Evolutionary conservation across 2,888 invertebrate species (phyloP).

Genomic region (Rotaria socialis): DNA sequence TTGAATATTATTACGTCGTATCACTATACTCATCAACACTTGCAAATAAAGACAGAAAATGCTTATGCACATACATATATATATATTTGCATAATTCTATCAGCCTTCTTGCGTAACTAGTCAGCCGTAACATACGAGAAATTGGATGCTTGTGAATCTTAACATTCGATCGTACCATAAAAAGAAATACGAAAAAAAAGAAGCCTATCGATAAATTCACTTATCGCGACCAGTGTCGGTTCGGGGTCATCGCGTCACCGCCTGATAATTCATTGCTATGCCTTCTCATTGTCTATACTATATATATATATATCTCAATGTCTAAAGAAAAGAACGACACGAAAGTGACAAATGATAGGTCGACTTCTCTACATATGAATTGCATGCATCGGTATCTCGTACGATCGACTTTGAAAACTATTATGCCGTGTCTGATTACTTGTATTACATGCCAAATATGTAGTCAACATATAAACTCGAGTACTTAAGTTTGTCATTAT

Average conservation of each 20-base stretch:
- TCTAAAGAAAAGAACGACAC: not conserved
- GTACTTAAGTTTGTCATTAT: not conserved
- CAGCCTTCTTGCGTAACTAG: not conserved
- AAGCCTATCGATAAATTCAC: not conserved
- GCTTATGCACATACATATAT: slow-evolving; percentile 2
- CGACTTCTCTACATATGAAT: not conserved
- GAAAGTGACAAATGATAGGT: not conserved
- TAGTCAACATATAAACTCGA: not conserved
- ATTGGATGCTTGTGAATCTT: not conserved
- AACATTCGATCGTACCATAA: not conserved
- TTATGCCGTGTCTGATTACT: not conserved
- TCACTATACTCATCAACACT: not conserved
- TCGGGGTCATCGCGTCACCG: not conserved
- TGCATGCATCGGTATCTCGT: not conserved
- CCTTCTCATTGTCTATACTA: not conserved
- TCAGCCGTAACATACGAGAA: not conserved
- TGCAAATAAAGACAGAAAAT: not conserved
- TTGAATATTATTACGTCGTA: not conserved
- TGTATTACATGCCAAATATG: not conserved
- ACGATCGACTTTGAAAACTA: not conserved
- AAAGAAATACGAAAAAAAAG: not conserved
- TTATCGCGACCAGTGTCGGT: not conserved
- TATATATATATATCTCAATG: not conserved
- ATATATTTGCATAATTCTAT: not conserved
- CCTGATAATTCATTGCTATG: slow-evolving; percentile 10